Evolutionary conservation across 1,140 invertebrate genomes (phyloP).

Genomic region (Bicyclus anynana): DNA sequence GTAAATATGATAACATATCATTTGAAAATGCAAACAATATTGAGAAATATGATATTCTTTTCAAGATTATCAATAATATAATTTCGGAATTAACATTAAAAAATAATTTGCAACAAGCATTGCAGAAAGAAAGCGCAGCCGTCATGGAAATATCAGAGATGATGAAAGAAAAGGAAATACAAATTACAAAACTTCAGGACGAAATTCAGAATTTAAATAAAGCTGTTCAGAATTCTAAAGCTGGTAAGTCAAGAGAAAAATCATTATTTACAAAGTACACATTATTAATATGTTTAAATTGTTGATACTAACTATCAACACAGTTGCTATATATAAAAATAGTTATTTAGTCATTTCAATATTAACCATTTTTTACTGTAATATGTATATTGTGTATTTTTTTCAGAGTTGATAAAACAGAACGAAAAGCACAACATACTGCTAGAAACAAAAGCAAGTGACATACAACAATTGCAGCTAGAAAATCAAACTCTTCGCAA

Average conservation of each 20-base stretch:
- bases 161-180: slow-evolving; percentile 27
- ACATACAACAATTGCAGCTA: slow-evolving; percentile 34
- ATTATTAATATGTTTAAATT: too few species aligned
- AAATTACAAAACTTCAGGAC: slow-evolving; percentile 25
- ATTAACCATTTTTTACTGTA: not conserved
- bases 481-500: slow-evolving; percentile 42
- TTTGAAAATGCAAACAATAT: slow-evolving; percentile 1
- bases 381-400: not conserved
- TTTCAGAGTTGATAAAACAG: slow-evolving; percentile 40
- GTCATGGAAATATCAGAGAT: slow-evolving; percentile 26
- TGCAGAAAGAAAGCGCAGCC: slow-evolving; percentile 27
- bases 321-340: too few species aligned
- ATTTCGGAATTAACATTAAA: slow-evolving; percentile 22
- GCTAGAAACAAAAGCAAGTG: slow-evolving; percentile 30
- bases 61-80: slow-evolving; percentile 30
- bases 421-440: slow-evolving; percentile 23
- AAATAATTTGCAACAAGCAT: slow-evolving; percentile 25
- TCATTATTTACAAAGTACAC: too few species aligned
- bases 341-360: not conserved
- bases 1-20: slow-evolving; percentile 18
- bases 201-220: slow-evolving; percentile 31
- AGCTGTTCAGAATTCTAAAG: slow-evolving; percentile 30
- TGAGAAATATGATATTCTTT: slow-evolving; percentile 29
- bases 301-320: too few species aligned
- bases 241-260: slow-evolving; percentile 28